Base-by-base conservation (phyloP, 1,140 invertebrate genomes). In the Bombus terrestris region DNA sequence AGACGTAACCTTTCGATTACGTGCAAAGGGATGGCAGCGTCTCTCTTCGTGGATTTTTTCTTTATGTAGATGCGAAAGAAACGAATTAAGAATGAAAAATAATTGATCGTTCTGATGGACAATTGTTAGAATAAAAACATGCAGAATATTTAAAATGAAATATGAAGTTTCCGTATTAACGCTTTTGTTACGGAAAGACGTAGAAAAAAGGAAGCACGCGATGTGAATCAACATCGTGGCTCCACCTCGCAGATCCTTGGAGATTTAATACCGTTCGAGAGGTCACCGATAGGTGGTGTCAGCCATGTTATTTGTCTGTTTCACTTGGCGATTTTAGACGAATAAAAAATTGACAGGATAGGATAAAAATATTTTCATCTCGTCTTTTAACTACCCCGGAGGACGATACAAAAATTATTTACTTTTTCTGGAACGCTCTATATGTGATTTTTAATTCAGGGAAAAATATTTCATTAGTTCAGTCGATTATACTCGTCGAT, bases 231-330 rank as follows among this genome's bases (percentile, higher is more conserved):
- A 18, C 76, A 71, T 10, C 1, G 83, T 79, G 76, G 83, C 66
- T 69, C 83, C 76, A 84, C n/a, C 77, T 81, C 1, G 41, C 4
- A 57, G 66, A 15, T 12, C 0, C 3, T 22, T 35, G 28, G n/a
- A 0, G 66, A 69, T 15, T 37, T 62, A 77, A 28, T 10, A 10
- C 0, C 39, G 39, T 84, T 84, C 83, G 1, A 22, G 41, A 39
- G 37, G 64, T 75, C 74, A 39, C 74, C 87, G 35, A 22, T 53
- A 89, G 87, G 68, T 89, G 78, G 88, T 66, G 77, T 62, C 35
- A 68, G 71, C 43, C 32, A 41, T 74, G n/a, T 81, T 64, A 43
- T 35, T 62, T 41, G 12, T 4, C 39, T 43, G 8, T 37, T 41
- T 15, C 39, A 68, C 28, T 68, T 68, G 15, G 28, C 22, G 15